Percentiles rank a stretch among this genome's conserved stretches.
Conservation (phyloP, 2,888 invertebrate genomes). For the Nomada fabriciana region DNA sequence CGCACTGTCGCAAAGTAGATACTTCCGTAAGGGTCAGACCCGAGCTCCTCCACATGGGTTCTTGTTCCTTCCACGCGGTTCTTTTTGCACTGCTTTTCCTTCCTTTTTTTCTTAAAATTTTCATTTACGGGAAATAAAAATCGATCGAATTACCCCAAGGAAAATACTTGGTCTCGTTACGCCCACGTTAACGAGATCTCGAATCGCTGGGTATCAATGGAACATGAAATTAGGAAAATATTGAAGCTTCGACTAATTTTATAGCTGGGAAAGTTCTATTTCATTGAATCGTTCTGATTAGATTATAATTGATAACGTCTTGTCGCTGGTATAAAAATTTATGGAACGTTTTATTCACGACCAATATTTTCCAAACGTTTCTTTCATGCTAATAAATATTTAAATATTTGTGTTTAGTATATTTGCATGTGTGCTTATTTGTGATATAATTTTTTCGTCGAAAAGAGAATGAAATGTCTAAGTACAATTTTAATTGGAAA, state of each 20-base stretch:
- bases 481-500: not conserved
- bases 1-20: slow-evolving; percentile 43
- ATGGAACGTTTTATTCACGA: not conserved
- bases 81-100: not conserved
- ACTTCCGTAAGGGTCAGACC: slow-evolving; percentile 40
- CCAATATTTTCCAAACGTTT: not conserved
- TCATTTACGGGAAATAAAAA: not conserved
- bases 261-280: too few species aligned
- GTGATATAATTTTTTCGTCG: too few species aligned
- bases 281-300: too few species aligned
- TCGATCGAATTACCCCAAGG: not conserved
- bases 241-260: not conserved
- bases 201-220: not conserved
- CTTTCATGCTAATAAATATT: too few species aligned
- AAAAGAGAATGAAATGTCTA: too few species aligned
- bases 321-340: too few species aligned
- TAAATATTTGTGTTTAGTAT: too few species aligned
- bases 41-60: not conserved
- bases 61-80: not conserved
- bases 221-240: not conserved
- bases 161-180: not conserved
- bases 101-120: not conserved
- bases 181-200: not conserved
- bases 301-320: too few species aligned
- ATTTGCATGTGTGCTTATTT: too few species aligned